Conservation (phyloP, 2,113 vertebrate genomes). For the Corythornis vintsioides region DNA sequence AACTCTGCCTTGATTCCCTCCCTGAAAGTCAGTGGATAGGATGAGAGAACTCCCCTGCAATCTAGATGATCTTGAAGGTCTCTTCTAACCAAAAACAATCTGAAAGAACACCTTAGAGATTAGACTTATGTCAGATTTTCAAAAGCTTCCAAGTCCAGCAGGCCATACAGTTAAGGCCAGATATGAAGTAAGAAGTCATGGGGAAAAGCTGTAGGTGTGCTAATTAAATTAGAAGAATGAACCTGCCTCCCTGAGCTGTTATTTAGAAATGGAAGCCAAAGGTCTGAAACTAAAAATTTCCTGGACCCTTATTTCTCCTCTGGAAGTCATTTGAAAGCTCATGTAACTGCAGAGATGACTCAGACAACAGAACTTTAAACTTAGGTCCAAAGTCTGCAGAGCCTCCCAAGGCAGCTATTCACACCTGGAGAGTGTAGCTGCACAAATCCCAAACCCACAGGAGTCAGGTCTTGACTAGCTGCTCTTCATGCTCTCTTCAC, state of each 20-base stretch:
- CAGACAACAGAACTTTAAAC: not conserved
- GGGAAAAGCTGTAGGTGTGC: not conserved
- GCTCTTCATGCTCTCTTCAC: not conserved
- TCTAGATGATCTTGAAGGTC: no score
- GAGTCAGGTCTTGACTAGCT: not conserved
- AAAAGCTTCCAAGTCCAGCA: not conserved
- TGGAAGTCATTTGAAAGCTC: not conserved
- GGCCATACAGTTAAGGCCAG: not conserved
- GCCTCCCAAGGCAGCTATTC: not conserved
- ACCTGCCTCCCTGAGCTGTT: not conserved
- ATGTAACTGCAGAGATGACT: not conserved
- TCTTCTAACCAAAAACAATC: no score
- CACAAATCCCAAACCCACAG: not conserved
- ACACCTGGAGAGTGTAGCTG: not conserved
- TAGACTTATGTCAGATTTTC: not conserved
- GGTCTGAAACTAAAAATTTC: not conserved
- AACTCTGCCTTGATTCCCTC: not conserved
- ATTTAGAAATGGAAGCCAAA: not conserved
- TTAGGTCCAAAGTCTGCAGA: not conserved
- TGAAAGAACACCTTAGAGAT: not conserved
- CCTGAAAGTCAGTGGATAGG: not conserved
- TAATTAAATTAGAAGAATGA: not conserved
- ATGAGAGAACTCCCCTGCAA: fast-evolving
- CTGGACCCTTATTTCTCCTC: not conserved
- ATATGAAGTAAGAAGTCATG: not conserved